These are phyloP conservation scores for Electrona antarctica DNA, from an alignment of 2,113 vertebrate species.

Conservation along the genomic window DNA sequence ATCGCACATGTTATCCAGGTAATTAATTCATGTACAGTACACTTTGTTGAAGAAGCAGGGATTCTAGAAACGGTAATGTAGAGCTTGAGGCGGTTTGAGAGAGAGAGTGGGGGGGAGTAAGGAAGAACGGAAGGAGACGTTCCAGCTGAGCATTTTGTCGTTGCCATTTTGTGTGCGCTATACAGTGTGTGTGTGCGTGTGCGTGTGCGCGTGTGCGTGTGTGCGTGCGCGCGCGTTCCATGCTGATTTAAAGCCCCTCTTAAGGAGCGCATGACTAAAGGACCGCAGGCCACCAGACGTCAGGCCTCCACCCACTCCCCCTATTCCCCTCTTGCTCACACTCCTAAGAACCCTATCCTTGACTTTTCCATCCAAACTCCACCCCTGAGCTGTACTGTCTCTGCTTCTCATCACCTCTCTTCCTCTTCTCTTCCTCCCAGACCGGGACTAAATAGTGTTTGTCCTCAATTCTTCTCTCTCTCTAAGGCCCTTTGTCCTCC, in stretches of 20 bases:
- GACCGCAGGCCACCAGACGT: constrained; percentile 49
- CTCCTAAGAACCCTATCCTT: constrained; percentile 10
- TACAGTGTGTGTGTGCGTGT: background rate
- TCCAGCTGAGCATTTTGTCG: constrained; percentile 35
- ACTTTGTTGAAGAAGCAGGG: too few species aligned
- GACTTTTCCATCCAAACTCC: constrained; percentile 10
- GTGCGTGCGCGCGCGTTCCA: constrained; percentile 26
- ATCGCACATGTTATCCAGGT: too few species aligned
- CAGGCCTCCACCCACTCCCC: constrained; percentile 31
- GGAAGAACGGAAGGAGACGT: constrained; percentile 20
- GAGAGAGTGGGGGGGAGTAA: constrained; percentile 6
- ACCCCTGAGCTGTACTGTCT: background rate
- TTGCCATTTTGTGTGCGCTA: constrained; percentile 23
- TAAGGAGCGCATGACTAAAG: constrained; percentile 51
- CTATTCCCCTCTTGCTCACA: background rate
- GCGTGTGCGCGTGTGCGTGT: constrained; percentile 1
- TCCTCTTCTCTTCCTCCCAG: constrained; percentile 6
- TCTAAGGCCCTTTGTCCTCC: background rate
- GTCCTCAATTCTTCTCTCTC: background rate
- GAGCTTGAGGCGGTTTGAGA: background rate
- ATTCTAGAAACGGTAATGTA: background rate
- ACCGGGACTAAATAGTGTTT: background rate
- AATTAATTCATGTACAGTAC: too few species aligned
- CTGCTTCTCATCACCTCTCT: constrained; percentile 6
- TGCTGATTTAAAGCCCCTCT: constrained; percentile 53